These are phyloP conservation scores for Heliconius charithonia DNA, from an alignment of 2,888 invertebrate species.

Conservation along the genomic window DNA sequence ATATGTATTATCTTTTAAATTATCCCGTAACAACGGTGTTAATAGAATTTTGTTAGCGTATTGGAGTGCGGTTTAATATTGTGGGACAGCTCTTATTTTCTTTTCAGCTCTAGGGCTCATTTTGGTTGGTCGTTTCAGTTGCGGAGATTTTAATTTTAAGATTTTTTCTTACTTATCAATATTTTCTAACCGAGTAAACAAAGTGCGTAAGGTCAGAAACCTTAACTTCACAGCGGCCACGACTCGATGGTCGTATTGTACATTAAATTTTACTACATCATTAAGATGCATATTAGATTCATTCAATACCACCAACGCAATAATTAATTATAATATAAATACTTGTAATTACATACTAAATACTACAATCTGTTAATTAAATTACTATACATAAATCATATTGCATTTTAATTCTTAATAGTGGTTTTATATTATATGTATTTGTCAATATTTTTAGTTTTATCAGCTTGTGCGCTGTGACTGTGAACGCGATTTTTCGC, in stretches of 20 bases:
- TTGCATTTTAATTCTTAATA: background rate
- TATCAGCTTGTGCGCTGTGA: too few relatives aligned
- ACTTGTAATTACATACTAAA: background rate
- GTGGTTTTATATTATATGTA: background rate
- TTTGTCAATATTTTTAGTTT: background rate
- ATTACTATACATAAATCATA: background rate
- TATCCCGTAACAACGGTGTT: background rate
- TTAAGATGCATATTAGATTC: conserved; percentile 1
- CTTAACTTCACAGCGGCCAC: too few relatives aligned
- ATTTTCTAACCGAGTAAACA: too few relatives aligned
- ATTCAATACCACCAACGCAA: conserved; percentile 2
- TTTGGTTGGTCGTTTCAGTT: too few relatives aligned
- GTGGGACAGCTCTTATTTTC: too few relatives aligned
- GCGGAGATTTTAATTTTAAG: too few relatives aligned
- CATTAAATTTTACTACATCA: conserved; percentile 2
- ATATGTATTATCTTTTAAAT: background rate
- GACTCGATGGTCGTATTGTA: too few relatives aligned
- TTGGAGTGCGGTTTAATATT: background rate
- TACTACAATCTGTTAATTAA: background rate
- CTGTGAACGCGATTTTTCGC: too few relatives aligned
- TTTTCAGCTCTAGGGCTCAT: too few relatives aligned
- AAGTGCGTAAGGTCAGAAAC: too few relatives aligned
- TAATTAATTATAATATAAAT: background rate
- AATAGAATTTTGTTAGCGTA: background rate
- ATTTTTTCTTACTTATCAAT: too few relatives aligned